Conservation (phyloP, 2,797 vertebrate genomes). For the Aeoliscus strigatus region DNA sequence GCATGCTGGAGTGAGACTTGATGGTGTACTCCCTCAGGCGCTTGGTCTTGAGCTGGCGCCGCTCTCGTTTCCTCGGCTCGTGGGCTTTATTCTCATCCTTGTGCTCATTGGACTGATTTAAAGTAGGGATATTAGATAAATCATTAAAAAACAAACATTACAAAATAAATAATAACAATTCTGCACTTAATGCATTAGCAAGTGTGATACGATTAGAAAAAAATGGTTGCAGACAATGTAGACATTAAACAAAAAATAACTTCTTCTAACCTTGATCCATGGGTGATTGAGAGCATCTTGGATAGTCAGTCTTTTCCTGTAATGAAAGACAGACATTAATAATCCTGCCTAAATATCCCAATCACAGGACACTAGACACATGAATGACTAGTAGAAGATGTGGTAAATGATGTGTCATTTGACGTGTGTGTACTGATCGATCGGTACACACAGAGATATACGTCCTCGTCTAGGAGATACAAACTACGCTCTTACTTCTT, state of each 20-base stretch:
- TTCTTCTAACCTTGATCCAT: constrained; percentile 86
- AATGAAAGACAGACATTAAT: constrained; percentile 33
- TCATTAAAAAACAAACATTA: no score
- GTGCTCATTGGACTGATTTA: constrained; percentile 75
- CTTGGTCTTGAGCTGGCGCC: constrained; percentile 86
- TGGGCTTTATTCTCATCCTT: constrained; percentile 69
- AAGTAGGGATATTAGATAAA: constrained; percentile 5
- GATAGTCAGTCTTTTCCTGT: constrained; percentile 89
- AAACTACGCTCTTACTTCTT: constrained; percentile 66
- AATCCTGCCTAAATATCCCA: background rate
- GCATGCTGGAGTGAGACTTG: constrained; percentile 93
- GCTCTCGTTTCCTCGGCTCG: constrained; percentile 73
- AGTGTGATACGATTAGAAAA: no score
- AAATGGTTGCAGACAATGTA: no score
- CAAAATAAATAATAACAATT: no score
- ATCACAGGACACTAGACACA: no score
- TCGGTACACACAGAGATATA: no score
- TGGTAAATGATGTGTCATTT: no score
- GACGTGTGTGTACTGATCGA: no score
- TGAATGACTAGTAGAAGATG: no score
- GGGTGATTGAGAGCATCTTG: constrained; percentile 89
- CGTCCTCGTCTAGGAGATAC: no score
- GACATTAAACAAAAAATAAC: background rate
- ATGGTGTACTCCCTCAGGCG: constrained; percentile 90
- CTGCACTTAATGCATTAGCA: no score